These are phyloP conservation scores for Tetraodon nigroviridis DNA, from an alignment of 2,113 vertebrate species.

Conservation along the genomic window DNA sequence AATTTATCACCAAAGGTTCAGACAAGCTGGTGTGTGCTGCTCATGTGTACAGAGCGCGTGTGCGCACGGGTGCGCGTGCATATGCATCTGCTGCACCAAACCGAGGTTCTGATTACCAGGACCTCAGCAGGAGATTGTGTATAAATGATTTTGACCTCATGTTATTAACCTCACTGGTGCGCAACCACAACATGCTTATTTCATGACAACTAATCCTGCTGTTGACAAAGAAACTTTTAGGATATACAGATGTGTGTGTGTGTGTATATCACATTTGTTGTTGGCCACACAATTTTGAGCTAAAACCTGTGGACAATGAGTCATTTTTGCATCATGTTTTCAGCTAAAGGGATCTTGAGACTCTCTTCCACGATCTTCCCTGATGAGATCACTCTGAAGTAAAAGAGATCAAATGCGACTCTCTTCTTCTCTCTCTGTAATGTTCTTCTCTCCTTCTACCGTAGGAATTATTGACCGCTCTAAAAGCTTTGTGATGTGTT, in stretches of 20 bases:
- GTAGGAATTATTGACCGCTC: too few species aligned
- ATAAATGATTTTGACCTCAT: slow-evolving; percentile 6
- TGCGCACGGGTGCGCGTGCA: not conserved
- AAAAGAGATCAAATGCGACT: too few species aligned
- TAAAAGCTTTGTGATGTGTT: not conserved
- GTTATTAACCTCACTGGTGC: not conserved
- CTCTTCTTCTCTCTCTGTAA: too few species aligned
- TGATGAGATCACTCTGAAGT: too few species aligned
- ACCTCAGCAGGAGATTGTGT: not conserved
- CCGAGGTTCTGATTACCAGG: not conserved
- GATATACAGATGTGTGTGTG: not conserved
- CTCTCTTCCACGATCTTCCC: too few species aligned
- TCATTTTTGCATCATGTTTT: too few species aligned
- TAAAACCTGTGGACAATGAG: too few species aligned
- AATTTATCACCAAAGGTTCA: slow-evolving; percentile 24
- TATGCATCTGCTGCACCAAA: not conserved
- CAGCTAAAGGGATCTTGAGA: too few species aligned
- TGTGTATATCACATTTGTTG: too few species aligned
- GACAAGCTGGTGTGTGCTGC: not conserved
- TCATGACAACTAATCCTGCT: not conserved
- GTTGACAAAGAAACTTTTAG: rapidly evolving
- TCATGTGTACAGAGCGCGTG: not conserved
- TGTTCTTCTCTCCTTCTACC: too few species aligned
- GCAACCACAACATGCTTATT: not conserved
- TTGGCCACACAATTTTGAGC: too few species aligned